These are phyloP conservation scores for Steatornis caripensis DNA, from an alignment of 2,113 vertebrate genomes.

Conservation along the genomic window DNA sequence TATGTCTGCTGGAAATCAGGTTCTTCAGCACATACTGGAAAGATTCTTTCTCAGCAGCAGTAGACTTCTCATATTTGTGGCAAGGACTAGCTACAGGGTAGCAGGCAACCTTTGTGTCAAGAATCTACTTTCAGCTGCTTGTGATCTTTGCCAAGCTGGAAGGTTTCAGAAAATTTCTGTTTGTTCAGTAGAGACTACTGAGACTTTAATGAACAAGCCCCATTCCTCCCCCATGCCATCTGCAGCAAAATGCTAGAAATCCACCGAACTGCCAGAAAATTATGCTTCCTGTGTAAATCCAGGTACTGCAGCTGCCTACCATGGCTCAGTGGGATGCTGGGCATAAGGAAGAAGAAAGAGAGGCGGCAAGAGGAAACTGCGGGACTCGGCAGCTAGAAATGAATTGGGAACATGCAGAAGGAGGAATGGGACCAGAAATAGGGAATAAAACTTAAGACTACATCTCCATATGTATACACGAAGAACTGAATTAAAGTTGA, in stretches of 20 bases:
- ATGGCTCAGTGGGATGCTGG: background rate
- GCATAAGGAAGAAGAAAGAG: background rate
- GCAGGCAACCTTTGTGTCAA: background rate
- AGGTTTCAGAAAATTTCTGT: background rate
- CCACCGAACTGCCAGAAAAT: slow-evolving; percentile 6
- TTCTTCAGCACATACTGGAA: background rate
- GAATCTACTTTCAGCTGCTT: background rate
- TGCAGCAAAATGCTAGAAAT: slow-evolving; percentile 26
- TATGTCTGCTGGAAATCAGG: background rate
- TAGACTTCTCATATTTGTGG: background rate
- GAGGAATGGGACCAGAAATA: background rate
- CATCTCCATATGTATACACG: background rate
- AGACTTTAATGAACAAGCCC: slow-evolving; percentile 29
- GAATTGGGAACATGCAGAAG: background rate
- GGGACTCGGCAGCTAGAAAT: background rate
- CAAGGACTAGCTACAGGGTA: background rate
- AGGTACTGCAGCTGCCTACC: slow-evolving; percentile 41
- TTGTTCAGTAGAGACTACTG: slow-evolving; percentile 20
- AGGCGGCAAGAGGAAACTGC: background rate
- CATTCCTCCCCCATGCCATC: slow-evolving; percentile 46
- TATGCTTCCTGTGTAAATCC: background rate
- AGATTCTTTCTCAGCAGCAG: background rate
- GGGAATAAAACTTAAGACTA: background rate
- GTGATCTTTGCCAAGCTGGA: slow-evolving; percentile 3
- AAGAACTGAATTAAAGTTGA: background rate